Evolutionary conservation across 1,140 invertebrate genomes (phyloP).

Genomic region (Tetramorium parvispinum): DNA sequence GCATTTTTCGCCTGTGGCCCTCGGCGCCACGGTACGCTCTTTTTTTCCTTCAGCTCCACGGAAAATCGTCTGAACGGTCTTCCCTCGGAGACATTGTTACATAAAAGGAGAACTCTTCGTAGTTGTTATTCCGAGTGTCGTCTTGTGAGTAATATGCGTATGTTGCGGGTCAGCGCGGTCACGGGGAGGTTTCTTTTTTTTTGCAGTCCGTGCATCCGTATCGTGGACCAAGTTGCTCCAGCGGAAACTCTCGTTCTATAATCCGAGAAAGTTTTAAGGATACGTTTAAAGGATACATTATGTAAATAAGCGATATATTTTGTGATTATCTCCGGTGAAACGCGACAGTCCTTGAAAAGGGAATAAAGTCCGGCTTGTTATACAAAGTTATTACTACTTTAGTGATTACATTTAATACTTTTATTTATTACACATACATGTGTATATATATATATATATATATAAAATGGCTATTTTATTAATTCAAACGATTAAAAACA

Average conservation of each 20-base stretch:
- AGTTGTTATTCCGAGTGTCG: background rate
- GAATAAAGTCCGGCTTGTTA: background rate
- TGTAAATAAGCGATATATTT: constrained; percentile 18
- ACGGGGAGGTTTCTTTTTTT: constrained; percentile 31
- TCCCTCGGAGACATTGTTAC: constrained; percentile 5
- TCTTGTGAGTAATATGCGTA: background rate
- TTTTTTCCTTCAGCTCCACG: background rate
- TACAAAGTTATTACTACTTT: background rate
- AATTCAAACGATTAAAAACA: background rate
- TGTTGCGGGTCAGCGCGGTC: constrained; percentile 48
- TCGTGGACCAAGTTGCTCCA: background rate
- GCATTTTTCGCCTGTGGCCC: constrained; percentile 17
- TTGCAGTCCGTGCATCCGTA: background rate
- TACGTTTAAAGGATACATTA: background rate
- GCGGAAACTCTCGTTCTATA: background rate
- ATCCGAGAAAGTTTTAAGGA: constrained; percentile 24
- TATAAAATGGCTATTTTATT: constrained; percentile 11
- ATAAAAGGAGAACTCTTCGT: background rate
- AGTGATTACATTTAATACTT: constrained; percentile 15
- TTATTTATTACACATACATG: constrained; percentile 19
- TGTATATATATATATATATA: no score
- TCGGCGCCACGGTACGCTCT: constrained; percentile 22
- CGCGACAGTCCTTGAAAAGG: background rate
- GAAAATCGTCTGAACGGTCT: background rate
- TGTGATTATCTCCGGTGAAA: constrained; percentile 23